A percentile compares a stretch with the other conserved stretches of the same genome.
Evolutionary conservation across 2,888 invertebrate genomes (phyloP).

Genomic region (Drosophila phalerata): DNA sequence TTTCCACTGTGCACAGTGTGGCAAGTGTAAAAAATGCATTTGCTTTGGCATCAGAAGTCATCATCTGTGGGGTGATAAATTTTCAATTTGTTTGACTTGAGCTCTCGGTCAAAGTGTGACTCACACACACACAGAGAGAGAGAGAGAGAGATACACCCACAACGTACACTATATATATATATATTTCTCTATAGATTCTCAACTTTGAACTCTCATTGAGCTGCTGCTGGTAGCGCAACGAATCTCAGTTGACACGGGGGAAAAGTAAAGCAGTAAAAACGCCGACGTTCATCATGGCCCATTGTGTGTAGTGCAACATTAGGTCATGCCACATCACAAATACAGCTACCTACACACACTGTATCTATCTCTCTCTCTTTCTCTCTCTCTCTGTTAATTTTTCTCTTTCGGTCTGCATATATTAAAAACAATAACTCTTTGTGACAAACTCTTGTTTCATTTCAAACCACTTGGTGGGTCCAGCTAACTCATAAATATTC

Average conservation of each 20-base stretch:
- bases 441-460: slow-evolving; percentile 45
- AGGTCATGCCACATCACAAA: slow-evolving; percentile 72
- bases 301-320: slow-evolving; percentile 79
- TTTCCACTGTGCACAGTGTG: slow-evolving; percentile 10
- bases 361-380: background rate
- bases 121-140: slow-evolving; percentile 22
- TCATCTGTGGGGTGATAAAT: slow-evolving; percentile 75
- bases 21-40: slow-evolving; percentile 75
- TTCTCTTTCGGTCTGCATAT: slow-evolving; percentile 57
- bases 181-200: slow-evolving; percentile 4
- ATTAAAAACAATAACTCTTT: slow-evolving; percentile 77
- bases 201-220: slow-evolving; percentile 26
- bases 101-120: slow-evolving; percentile 48
- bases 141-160: slow-evolving; percentile 51
- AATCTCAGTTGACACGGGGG: slow-evolving; percentile 70
- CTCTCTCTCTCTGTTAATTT: slow-evolving; percentile 4
- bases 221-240: slow-evolving; percentile 72
- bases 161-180: slow-evolving; percentile 1
- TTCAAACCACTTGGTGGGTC: slow-evolving; percentile 70
- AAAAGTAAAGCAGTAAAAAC: slow-evolving; percentile 11
- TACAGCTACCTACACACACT: slow-evolving; percentile 29
- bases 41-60: slow-evolving; percentile 71
- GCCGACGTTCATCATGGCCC: slow-evolving; percentile 65
- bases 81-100: slow-evolving; percentile 78
- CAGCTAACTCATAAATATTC: slow-evolving; percentile 38